Conservation (phyloP, 2,888 invertebrate species). For the Zelleria hepariella region DNA sequence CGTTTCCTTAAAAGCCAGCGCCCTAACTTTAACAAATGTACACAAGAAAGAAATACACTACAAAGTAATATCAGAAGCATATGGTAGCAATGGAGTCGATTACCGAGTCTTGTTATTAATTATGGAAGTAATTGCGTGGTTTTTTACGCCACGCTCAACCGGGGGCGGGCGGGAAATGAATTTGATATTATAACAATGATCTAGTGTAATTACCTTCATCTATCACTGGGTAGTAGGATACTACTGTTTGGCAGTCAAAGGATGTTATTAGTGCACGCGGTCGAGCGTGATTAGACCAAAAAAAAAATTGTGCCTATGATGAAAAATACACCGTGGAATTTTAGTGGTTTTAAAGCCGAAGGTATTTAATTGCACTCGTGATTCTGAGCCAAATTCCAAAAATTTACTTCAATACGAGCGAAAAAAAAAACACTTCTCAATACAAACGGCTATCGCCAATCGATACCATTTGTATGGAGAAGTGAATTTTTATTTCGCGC, state of each 20-base stretch:
- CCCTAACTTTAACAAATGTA: not conserved
- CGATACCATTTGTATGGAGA: too few species aligned
- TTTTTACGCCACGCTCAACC: constrained; percentile 43
- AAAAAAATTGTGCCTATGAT: not conserved
- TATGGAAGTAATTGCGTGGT: constrained; percentile 51
- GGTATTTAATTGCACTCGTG: too few species aligned
- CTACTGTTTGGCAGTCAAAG: constrained; percentile 1
- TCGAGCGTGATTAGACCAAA: not conserved
- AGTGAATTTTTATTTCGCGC: too few species aligned
- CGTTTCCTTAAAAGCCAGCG: not conserved
- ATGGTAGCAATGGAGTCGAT: constrained; percentile 43
- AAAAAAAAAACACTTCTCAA: too few species aligned
- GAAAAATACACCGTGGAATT: too few species aligned
- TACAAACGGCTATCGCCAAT: too few species aligned
- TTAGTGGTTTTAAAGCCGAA: too few species aligned
- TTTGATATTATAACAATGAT: constrained; percentile 47
- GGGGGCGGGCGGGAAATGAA: constrained; percentile 46
- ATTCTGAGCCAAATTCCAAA: too few species aligned
- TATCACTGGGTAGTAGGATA: constrained; percentile 28
- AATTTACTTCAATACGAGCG: too few species aligned
- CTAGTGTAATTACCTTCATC: constrained; percentile 47
- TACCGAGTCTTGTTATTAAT: constrained; percentile 55
- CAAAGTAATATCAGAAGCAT: constrained; percentile 57
- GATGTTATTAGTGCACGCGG: not conserved
- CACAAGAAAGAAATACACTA: constrained; percentile 42